Evolutionary conservation across 2,888 invertebrate species (phyloP), one percentile per base, ranked within the genome.

Genomic region (Syrista parreyssii): DNA sequence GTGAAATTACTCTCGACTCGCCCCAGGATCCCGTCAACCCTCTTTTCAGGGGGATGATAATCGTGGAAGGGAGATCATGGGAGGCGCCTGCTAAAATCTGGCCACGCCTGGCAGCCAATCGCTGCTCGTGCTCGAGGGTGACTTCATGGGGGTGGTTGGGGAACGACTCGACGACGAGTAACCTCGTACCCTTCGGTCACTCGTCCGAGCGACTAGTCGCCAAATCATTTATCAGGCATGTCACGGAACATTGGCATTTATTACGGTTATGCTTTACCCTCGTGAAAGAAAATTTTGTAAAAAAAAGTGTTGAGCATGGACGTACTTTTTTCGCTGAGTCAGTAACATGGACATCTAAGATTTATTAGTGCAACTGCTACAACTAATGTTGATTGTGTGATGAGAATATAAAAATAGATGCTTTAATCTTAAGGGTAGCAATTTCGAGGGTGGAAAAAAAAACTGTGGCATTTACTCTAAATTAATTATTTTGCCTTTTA

Each of bases 61-160:
- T 33, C 35, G 74, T 30, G 12, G 74, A 32, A 33, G 74, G 74
- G 35, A 36, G 32, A 75, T 71, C 72, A n/a, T 35, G 75, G 72
- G 55, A 55, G 55, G 55, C 23, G 55, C 55, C 55, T 55, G 55
- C 55, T 23, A 55, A 55, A 55, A 23, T 55, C 55, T 23, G 35
- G 78, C 78, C 78, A 75, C 78, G 78, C 78, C 78, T 75, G 31
- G 75, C 68, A 76, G 76, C 78, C 78, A 78, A 78, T 78, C 77
- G 80, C 79, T 76, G 74, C 55, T 75, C 86, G 89, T 84, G 86
- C 84, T 88, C 91, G 91, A 92, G 91, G 85, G 92, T 91, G 86
- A 89, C 88, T 78, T 84, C 76, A 85, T 83, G 91, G 90, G 87
- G 81, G 92, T 92, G 89, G 91, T 89, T 85, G 88, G 86, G 92